Base-by-base conservation (phyloP, 2,113 vertebrate genomes). In the Lasiurus borealis region DNA sequence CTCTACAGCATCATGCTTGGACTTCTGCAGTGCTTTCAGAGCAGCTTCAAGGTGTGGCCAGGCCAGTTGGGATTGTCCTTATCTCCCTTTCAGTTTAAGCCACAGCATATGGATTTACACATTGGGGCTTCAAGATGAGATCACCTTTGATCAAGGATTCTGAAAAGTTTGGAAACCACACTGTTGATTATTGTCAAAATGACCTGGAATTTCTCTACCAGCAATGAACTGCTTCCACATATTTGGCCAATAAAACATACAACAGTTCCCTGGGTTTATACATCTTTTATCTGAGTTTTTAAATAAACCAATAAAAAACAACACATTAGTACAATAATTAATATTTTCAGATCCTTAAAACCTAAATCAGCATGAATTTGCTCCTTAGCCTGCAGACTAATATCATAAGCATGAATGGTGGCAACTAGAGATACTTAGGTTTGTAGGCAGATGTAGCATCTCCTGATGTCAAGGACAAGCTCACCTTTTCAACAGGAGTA, bases 121-220 rank as follows among this genome's bases (percentile, higher is more conserved):
- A 46, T 3, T 14, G 62, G 71, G 19, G 25, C n/a, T 69, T 88
- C n/a, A 13, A 4, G 15, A 18, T 34, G 9, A 29, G 5, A 50
- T 71, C 4, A 14, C 69, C 25, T 69, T 71, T 40, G n/a, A 48
- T 27, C 5, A 40, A 46, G 40, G 34, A 57, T 81, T 88, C 72
- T 71, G 8, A 71, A 82, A 76, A 64, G 59, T 95, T 90, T 81
- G 23, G 91, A 85, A 95, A 76, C 15, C 31, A 76, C 34, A 31
- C 71, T 19, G 15, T 64, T 84, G 29, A 48, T 52, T 3, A 21
- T 25, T 85, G 48, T 62, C 25, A 31, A 85, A 64, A 71, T 88
- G 40, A 31, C 48, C 44, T 23, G 4, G 34, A 89, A 82, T 87
- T 93, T 85, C 8, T 57, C 54, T 19, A 3, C 34, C 52, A 91